Evolutionary conservation across 2,888 invertebrate genomes (phyloP).

Genomic region (Drosophila neotestacea): DNA sequence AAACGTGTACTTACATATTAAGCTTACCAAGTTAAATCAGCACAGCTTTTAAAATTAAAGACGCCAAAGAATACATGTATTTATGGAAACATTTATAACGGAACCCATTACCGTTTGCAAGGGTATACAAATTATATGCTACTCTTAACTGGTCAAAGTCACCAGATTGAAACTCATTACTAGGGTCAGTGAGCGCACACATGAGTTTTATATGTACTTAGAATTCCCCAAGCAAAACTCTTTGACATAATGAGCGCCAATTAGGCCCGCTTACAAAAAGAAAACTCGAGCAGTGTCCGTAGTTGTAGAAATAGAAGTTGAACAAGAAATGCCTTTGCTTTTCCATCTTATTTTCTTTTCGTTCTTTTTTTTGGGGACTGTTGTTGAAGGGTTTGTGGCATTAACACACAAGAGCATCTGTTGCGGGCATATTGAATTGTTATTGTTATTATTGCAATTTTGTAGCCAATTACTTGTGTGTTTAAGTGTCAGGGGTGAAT

Average conservation of each 20-base stretch:
- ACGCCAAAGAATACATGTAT: too few relatives aligned
- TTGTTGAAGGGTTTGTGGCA: conserved; percentile 37
- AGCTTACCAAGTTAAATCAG: too few relatives aligned
- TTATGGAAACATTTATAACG: neutral
- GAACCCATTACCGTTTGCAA: neutral
- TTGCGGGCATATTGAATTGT: conserved; percentile 78
- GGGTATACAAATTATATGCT: neutral
- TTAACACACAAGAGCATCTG: conserved; percentile 61
- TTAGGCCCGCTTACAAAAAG: conserved; percentile 68
- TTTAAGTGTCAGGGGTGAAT: conserved; percentile 38
- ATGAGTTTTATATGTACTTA: conserved; percentile 64
- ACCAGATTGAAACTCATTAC: conserved; percentile 46
- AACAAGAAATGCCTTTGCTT: conserved; percentile 19
- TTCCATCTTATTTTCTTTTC: neutral
- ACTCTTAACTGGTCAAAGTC: conserved; percentile 20
- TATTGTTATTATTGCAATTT: conserved; percentile 81
- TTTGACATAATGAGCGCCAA: conserved; percentile 75
- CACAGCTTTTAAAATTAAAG: too few relatives aligned
- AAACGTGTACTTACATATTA: too few relatives aligned
- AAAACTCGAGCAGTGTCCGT: conserved; percentile 13
- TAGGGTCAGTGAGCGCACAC: conserved; percentile 33
- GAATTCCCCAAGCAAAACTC: conserved; percentile 77
- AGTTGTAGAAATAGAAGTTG: conserved; percentile 11
- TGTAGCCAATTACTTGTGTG: conserved; percentile 76
- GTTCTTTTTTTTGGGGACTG: neutral